Base-by-base conservation (phyloP, 1,140 invertebrate genomes). In the Pseudomyrmex sp. region DNA sequence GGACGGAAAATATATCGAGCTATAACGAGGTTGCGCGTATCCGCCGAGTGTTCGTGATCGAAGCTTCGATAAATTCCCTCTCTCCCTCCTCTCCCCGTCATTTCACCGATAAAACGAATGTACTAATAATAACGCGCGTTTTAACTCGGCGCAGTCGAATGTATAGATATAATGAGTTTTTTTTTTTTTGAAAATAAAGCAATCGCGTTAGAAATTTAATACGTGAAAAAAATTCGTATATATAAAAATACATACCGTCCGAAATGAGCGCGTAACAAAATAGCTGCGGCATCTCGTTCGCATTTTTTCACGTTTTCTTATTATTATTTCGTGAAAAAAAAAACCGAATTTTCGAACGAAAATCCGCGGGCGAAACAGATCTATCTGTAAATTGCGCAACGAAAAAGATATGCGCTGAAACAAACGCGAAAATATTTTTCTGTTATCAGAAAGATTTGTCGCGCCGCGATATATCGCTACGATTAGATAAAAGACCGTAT, bases 1-100 rank as follows among this genome's bases (percentile, higher is more conserved):
- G 13, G 20, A 23, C 10, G 23, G 44, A 44, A 72, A 80, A 72
- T 72, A 80, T 48, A 80, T 48, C 15, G 23, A 70, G 15, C 44
- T 9, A 35, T 35, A 46, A 77, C 75, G 35, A 46, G 15, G 50
- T 56, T n/a, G 8, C 48, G 9, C 18, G 26, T 15, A 46, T n/a
- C 18, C 23, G 15, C 2, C 61, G 48, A 20, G 2, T 5, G 26
- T 35, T 66, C n/a, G n/a, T 12, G 69, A 72, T 44, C 26, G n/a
- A 23, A n/a, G 12, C 50, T 69, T 23, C 63, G 63, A 56, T 77
- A 66, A 77, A 56, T 18, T 18, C 18, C 18, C 9, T 13, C 5
- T 1, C 18, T n/a, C 35, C 5, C 35, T 5, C 0, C 5, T 1
- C 26, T 7, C 35, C 35, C 35, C 35, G 35, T 46, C 62, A 23